phyloP scores from a whole-genome alignment of 2,113 vertebrate species.

The Vireo altiloquus region DNA sequence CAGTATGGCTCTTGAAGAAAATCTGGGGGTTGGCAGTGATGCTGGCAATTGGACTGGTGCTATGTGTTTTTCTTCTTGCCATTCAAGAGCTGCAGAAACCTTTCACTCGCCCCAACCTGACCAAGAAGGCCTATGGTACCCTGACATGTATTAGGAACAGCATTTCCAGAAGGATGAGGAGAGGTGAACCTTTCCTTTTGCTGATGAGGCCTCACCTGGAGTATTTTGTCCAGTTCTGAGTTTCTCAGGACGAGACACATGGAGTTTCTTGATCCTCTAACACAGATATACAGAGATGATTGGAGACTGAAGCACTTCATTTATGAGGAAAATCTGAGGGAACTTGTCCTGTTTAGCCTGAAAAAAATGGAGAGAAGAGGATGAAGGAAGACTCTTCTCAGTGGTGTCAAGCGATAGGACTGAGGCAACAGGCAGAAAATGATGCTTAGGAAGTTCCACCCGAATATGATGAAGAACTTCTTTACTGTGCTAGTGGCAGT shows the following conservation, averaged over 20 bases:
- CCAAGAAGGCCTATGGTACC: background rate
- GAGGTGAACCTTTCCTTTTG: background rate
- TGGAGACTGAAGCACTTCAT: background rate
- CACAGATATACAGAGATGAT: accelerated
- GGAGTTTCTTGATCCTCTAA: background rate
- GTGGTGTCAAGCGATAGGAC: background rate
- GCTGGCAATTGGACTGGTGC: background rate
- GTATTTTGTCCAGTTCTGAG: background rate
- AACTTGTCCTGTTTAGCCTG: background rate
- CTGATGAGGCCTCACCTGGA: background rate
- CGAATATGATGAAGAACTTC: background rate
- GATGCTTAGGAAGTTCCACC: background rate
- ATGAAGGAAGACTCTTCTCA: background rate
- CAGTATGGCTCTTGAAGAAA: background rate
- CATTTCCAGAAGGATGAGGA: background rate
- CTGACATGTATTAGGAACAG: background rate
- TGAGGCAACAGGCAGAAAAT: background rate
- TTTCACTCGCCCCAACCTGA: background rate
- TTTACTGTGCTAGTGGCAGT: background rate
- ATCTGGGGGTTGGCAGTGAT: background rate
- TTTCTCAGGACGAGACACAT: background rate
- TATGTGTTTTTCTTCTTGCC: background rate
- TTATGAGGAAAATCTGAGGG: background rate
- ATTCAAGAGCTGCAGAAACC: background rate
- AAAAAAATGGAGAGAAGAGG: background rate